Evolutionary conservation across 2,797 vertebrate genomes (phyloP), one percentile per base, ranked within the genome.

Genomic region (Neostethus bicornis): DNA sequence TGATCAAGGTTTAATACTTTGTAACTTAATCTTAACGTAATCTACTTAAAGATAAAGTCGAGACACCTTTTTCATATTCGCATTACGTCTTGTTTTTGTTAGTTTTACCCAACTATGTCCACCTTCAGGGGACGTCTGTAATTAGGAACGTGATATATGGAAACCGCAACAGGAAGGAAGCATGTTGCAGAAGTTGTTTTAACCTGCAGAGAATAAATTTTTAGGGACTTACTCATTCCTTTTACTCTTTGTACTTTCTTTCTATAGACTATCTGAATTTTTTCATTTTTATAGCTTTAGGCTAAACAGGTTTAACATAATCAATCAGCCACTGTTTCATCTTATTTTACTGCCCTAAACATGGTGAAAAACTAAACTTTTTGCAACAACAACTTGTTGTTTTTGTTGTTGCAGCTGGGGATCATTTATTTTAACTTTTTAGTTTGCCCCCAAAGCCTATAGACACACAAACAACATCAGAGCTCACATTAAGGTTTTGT

Each of bases 321-420:
- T 45, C 47, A 59, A 61, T 49, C 24, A 0, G 35, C 32, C 44
- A 73, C 53, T 67, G 76, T 75, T 23, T 48, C 8, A 51, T 61
- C 51, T 58, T 24, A 10, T 34, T 45, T 34, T 67, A 35, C 59
- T 48, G 41, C n/a, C 61, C 3, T 26, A 16, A 59, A 38, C 32
- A 3, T 50, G 31, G 66, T 46, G 17, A 75, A 64, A 56, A 49
- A 42, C 45, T 21, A 53, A 17, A 59, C 54, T 58, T 57, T n/a
- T n/a, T n/a, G n/a, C n/a, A n/a, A n/a, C 16, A 10, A 29, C 23
- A 7, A 57, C 20, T 28, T 43, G 56, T 70, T 62, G 52, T 55
- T 71, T 58, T 21, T 74, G 57, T 64, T 73, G 32, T 43, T 53
- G 57, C 67, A 80, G 78, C 81, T 86, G 78, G 60, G 58, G 5